These are phyloP conservation scores for Pachymerium ferrugineum DNA, from an alignment of 2,888 invertebrate genomes.

Conservation along the genomic window DNA sequence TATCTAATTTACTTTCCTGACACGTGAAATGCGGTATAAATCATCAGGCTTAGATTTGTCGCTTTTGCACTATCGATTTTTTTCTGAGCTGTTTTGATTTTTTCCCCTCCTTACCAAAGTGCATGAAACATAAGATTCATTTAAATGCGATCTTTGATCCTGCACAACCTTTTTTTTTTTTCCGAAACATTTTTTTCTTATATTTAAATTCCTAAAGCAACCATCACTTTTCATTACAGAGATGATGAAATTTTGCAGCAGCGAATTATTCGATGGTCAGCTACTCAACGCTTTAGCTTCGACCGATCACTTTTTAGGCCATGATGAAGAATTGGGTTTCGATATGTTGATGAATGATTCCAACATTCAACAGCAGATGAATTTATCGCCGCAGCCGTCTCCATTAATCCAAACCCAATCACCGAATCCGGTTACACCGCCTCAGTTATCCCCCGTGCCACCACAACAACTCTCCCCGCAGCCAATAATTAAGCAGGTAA, in stretches of 20 bases:
- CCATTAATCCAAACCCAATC: background rate
- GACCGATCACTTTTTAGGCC: constrained; percentile 29
- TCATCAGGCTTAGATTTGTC: background rate
- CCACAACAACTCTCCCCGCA: constrained; percentile 28
- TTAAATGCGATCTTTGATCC: background rate
- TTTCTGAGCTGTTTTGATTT: background rate
- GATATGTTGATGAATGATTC: constrained; percentile 9
- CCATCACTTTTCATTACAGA: constrained; percentile 31
- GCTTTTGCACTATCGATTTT: background rate
- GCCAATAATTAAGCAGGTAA: constrained; percentile 12
- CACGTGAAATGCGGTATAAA: no score
- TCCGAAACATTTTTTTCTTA: background rate
- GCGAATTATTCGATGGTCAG: constrained; percentile 36
- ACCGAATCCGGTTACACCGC: constrained; percentile 25
- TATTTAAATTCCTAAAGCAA: background rate
- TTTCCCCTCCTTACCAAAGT: background rate
- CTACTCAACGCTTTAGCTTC: constrained; percentile 25
- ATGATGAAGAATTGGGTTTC: constrained; percentile 31
- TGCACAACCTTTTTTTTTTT: background rate
- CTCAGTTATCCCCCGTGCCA: constrained; percentile 29
- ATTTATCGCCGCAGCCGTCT: constrained; percentile 29
- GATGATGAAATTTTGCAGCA: constrained; percentile 34
- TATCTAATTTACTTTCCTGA: no score
- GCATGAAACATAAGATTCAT: background rate
- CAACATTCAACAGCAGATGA: background rate